Conservation (phyloP, 2,797 vertebrate species). For the Salmo trutta region DNA sequence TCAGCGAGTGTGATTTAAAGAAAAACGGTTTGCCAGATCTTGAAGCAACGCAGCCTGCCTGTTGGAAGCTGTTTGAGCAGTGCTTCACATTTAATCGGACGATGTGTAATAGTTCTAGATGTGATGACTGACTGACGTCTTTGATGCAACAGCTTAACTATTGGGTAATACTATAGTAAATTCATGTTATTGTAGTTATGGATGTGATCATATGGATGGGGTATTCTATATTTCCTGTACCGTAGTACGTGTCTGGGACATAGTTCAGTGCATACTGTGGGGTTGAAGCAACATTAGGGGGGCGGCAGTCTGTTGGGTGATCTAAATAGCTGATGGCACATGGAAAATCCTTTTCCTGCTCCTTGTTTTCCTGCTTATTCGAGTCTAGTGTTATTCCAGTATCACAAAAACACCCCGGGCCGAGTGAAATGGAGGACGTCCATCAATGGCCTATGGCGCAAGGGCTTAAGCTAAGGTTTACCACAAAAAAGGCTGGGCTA, state of each 20-base stretch:
- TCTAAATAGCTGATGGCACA: neutral
- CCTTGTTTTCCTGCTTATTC: too few relatives aligned
- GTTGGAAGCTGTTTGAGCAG: constrained; percentile 48
- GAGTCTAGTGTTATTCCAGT: too few relatives aligned
- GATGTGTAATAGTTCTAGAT: constrained; percentile 49
- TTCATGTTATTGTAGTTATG: constrained; percentile 40
- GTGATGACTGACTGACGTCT: constrained; percentile 22
- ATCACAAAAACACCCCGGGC: too few relatives aligned
- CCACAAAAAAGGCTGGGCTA: too few relatives aligned
- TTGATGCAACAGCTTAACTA: constrained; percentile 48
- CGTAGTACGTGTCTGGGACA: constrained; percentile 29
- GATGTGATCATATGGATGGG: constrained; percentile 35
- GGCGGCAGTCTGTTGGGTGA: constrained; percentile 16
- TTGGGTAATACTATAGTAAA: constrained; percentile 32
- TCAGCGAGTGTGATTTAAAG: constrained; percentile 53
- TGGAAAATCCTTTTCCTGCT: too few relatives aligned
- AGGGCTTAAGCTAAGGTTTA: too few relatives aligned
- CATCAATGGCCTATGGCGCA: too few relatives aligned
- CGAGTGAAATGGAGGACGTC: too few relatives aligned
- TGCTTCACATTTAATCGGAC: constrained; percentile 46
- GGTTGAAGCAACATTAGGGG: constrained; percentile 18
- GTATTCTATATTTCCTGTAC: constrained; percentile 2
- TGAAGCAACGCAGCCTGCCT: constrained; percentile 56
- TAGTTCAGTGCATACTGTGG: constrained; percentile 49
- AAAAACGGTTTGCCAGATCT: constrained; percentile 44